Evolutionary conservation across 2,797 vertebrate genomes (phyloP).

Genomic region (Rhinichthys osculus): DNA sequence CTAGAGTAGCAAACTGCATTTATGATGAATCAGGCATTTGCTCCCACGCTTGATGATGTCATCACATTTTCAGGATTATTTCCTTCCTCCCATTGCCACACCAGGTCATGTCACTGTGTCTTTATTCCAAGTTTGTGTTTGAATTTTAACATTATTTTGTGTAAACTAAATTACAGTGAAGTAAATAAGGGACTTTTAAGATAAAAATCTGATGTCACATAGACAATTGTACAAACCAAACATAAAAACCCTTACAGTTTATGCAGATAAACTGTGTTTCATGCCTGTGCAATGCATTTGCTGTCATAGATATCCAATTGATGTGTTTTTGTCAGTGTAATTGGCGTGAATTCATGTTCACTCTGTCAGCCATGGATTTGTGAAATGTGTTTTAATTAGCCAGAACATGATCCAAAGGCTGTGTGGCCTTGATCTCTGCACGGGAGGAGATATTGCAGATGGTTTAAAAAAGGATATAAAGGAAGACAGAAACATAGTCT

Average conservation of each 20-base stretch:
- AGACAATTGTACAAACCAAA: not conserved
- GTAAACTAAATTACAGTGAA: not conserved
- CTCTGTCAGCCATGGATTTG: slow-evolving; percentile 37
- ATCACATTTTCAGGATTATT: slow-evolving; percentile 67
- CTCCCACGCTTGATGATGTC: slow-evolving; percentile 69
- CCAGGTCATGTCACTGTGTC: slow-evolving; percentile 43
- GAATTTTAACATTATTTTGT: not conserved
- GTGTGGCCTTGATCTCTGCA: slow-evolving; percentile 2
- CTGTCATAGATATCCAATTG: slow-evolving; percentile 8
- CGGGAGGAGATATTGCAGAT: slow-evolving; percentile 1
- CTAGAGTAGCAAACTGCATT: slow-evolving; percentile 64
- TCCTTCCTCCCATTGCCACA: slow-evolving; percentile 45
- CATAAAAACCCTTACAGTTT: not conserved
- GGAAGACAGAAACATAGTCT: not conserved
- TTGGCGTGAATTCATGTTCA: slow-evolving; percentile 51
- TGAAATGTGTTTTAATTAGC: slow-evolving; percentile 31
- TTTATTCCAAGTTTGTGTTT: slow-evolving; percentile 28
- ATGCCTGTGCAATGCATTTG: not conserved
- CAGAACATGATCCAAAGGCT: slow-evolving; percentile 30
- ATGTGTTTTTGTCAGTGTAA: slow-evolving; percentile 50
- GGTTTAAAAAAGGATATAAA: not conserved
- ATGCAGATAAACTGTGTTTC: not conserved
- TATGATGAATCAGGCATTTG: slow-evolving; percentile 78
- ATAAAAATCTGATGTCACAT: not conserved
- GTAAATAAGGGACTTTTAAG: not conserved